Percentiles rank a stretch among this genome's conserved stretches.
phyloP scores from a whole-genome alignment of 92 coral and sea anemone genomes.

The Phenganax stokvisi region DNA sequence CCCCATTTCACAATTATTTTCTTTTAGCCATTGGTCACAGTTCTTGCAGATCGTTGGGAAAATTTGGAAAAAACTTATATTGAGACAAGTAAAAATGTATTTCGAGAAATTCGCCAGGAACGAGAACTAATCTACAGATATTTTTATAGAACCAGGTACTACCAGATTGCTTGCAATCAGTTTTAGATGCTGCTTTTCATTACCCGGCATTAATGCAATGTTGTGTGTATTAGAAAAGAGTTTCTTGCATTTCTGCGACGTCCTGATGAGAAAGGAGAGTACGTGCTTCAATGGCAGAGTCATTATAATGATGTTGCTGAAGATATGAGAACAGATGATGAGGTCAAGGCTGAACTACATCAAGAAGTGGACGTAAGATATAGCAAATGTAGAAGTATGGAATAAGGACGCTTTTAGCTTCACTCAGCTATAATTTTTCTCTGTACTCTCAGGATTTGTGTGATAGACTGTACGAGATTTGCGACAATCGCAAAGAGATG shows the following conservation, averaged over 20 bases:
- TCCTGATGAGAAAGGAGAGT: constrained; percentile 90
- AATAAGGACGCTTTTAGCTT: neutral
- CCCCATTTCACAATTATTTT: neutral
- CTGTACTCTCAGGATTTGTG: constrained; percentile 64
- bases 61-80: constrained; percentile 66
- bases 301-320: constrained; percentile 74
- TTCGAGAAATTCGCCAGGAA: constrained; percentile 78
- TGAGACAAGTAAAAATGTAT: constrained; percentile 74
- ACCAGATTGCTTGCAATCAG: neutral
- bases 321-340: constrained; percentile 92
- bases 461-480: constrained; percentile 87
- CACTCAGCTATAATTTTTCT: neutral
- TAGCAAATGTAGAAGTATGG: neutral
- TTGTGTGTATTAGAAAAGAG: constrained; percentile 54
- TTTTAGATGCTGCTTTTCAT: too few species aligned
- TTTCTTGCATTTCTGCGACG: constrained; percentile 73
- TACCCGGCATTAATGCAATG: too few species aligned
- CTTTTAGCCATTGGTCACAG: constrained; percentile 65
- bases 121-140: constrained; percentile 92
- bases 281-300: constrained; percentile 88
- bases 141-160: constrained; percentile 88
- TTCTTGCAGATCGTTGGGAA: constrained; percentile 81
- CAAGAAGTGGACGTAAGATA: constrained; percentile 86
- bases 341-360: constrained; percentile 80
- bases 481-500: constrained; percentile 93